Evolutionary conservation across 1,140 invertebrate species (phyloP).

Genomic region (Gonioctena quinquepunctata): DNA sequence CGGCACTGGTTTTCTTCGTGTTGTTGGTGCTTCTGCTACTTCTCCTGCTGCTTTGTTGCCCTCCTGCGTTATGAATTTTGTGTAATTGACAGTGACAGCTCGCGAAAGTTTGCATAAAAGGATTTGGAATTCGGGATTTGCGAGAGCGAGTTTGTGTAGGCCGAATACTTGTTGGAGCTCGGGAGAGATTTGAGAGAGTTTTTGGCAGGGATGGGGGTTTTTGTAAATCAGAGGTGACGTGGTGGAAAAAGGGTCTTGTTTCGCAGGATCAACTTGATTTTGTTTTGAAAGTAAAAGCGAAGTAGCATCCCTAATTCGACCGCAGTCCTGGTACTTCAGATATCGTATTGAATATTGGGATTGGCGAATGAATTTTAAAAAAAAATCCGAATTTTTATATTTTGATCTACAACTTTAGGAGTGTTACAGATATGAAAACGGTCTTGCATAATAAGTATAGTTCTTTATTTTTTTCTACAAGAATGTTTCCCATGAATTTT

Average conservation of each 20-base stretch:
- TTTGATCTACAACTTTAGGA: too few species aligned
- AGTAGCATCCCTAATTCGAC: too few species aligned
- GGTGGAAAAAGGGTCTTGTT: background rate
- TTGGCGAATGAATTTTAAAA: too few species aligned
- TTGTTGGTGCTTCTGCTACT: too few species aligned
- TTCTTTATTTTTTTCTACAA: too few species aligned
- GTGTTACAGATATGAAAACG: too few species aligned
- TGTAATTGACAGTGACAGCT: conserved; percentile 7
- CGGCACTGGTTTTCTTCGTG: too few species aligned
- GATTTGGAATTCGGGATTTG: background rate
- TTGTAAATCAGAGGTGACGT: background rate
- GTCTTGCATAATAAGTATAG: too few species aligned
- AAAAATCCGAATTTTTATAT: too few species aligned
- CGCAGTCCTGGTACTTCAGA: too few species aligned
- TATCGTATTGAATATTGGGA: too few species aligned
- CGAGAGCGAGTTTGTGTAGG: background rate
- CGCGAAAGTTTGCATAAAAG: background rate
- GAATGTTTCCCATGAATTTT: too few species aligned
- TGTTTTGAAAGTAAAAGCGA: background rate
- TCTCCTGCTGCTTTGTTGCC: background rate
- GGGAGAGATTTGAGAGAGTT: background rate
- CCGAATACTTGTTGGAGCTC: background rate
- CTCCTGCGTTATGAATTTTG: background rate
- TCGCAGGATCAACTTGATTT: background rate
- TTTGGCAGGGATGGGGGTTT: background rate